Evolutionary conservation across 2,888 invertebrate species (phyloP), one percentile per base, ranked within the genome.

Genomic region (Cephus spinipes): DNA sequence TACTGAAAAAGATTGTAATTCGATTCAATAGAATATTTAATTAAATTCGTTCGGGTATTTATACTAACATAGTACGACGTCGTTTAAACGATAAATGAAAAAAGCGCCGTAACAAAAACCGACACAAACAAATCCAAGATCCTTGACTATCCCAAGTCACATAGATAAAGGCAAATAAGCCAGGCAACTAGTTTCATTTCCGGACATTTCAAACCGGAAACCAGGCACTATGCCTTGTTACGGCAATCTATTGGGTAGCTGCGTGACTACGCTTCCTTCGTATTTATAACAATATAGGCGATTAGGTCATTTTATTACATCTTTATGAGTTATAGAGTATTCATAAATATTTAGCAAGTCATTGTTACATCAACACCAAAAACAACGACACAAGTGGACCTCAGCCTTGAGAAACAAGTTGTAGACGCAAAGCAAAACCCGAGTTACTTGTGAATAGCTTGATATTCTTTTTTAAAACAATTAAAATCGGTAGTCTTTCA

Each of bases 141-240:
- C 71, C 71, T 71, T 71, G 71, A 71, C 71, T 71, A 31, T 71
- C 71, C 71, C 15, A 71, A 71, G 31, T 71, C 32, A 12, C 31
- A 23, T n/a, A 31, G 71, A 23, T 55, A 23, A 23, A 23, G 4
- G 23, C 55, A 55, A 55, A 23, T 55, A 23, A 55, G 2, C 9
- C 23, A 55, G 55, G 23, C 55, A 15, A 23, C 55, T 23, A 55
- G 23, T 23, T 55, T 55, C 23, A 55, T 55, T 55, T 55, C 55
- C 55, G 55, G 23, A 23, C 55, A 55, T 9, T 55, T 55, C 55
- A 55, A 55, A 55, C 23, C 23, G 23, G 55, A 55, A 55, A 55
- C 55, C 40, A 40, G 23, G 23, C 55, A 9, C 55, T 55, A 23
- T 9, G 55, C 55, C 23, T 55, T 55, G 55, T 23, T 55, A 55